Percentiles rank a stretch among this genome's conserved stretches.
Conservation (phyloP, 2,113 vertebrate genomes). For the Zosterops pallidus region DNA sequence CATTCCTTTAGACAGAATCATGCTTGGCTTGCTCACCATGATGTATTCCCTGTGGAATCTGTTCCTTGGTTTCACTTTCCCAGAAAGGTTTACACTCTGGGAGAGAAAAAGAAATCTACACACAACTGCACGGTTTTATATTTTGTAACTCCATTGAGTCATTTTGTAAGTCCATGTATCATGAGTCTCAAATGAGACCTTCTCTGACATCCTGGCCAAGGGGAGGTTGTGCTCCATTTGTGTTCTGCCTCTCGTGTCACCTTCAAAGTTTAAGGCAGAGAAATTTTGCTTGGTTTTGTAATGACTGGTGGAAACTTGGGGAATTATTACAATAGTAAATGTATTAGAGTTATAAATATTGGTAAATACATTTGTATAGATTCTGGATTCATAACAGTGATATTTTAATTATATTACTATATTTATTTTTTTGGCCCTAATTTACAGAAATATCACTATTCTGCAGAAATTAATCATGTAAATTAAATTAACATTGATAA, state of each 20-base stretch:
- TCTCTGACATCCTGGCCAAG: not conserved
- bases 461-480: constrained; percentile 70
- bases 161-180: not conserved
- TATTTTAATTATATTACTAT: constrained; percentile 70
- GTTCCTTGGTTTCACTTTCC: not conserved
- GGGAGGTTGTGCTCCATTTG: not conserved
- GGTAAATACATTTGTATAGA: constrained; percentile 69
- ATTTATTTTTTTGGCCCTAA: constrained; percentile 62
- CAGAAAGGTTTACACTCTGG: not conserved
- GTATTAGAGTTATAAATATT: constrained; percentile 52
- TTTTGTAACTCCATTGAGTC: not conserved
- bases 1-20: not conserved
- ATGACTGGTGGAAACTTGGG: constrained; percentile 6
- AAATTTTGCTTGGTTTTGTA: constrained; percentile 20
- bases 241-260: not conserved
- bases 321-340: constrained; percentile 48
- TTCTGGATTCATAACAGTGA: constrained; percentile 34
- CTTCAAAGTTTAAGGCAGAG: not conserved
- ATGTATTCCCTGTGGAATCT: not conserved
- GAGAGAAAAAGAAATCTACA: not conserved
- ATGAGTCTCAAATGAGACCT: not conserved
- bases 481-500: constrained; percentile 71
- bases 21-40: not conserved
- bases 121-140: not conserved
- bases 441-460: constrained; percentile 57